Percentiles rank a stretch among this genome's conserved stretches.
Conservation (phyloP, 2,113 vertebrate species). For the Chionis minor region DNA sequence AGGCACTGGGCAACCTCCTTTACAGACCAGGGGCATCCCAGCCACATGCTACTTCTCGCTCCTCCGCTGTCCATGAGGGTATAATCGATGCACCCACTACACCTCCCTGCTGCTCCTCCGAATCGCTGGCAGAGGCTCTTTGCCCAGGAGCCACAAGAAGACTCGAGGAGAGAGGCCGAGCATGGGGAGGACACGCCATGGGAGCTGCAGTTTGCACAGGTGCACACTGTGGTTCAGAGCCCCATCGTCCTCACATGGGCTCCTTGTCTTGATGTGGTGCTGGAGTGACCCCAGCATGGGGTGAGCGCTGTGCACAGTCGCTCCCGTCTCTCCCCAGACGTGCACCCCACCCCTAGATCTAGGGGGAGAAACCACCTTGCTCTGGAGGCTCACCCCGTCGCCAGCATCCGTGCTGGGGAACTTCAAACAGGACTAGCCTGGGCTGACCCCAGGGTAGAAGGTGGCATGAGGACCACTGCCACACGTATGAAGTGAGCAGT, state of each 20-base stretch:
- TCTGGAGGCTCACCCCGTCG: not conserved
- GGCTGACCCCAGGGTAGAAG: not conserved
- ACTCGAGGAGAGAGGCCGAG: not conserved
- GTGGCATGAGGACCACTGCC: not conserved
- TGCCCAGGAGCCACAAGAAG: not conserved
- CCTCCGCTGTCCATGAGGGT: not conserved
- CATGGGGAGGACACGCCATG: accelerated
- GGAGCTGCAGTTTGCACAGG: not conserved
- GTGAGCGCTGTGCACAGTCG: accelerated
- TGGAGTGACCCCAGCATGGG: not conserved
- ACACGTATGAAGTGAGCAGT: not conserved
- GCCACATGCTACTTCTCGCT: accelerated
- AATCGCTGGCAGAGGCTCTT: not conserved
- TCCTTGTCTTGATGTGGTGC: not conserved
- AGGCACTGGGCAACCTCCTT: not conserved
- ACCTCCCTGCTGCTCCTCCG: not conserved
- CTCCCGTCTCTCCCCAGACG: not conserved
- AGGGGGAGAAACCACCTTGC: not conserved
- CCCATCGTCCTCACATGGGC: not conserved
- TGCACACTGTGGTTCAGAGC: not conserved
- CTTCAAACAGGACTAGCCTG: not conserved
- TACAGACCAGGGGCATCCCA: not conserved
- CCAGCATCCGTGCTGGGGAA: not conserved
- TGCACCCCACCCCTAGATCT: not conserved
- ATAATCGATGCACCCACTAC: not conserved